phyloP scores from a whole-genome alignment of 2,113 vertebrate species.

The Pedionomus torquatus region DNA sequence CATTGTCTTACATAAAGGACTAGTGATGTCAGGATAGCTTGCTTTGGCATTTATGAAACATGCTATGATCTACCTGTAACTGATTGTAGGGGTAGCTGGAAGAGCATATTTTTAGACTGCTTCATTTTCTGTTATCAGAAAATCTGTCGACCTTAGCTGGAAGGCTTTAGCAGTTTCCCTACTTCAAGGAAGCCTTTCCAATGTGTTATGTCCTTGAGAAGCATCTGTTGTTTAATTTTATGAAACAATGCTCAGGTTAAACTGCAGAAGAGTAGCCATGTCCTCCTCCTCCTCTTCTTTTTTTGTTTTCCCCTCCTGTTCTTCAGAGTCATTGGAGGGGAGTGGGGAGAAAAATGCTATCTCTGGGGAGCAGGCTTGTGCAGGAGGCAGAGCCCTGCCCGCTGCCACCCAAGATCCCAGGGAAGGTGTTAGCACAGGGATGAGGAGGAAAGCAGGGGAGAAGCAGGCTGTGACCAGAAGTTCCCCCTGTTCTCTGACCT shows the following conservation, averaged over 20 bases:
- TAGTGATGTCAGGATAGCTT: neutral
- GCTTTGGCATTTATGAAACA: neutral
- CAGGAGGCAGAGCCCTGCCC: rapidly evolving
- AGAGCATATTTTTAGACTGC: constrained; percentile 22
- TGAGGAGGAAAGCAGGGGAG: neutral
- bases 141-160: constrained; percentile 9
- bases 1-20: neutral
- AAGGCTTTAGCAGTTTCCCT: neutral
- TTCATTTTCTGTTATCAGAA: constrained; percentile 37
- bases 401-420: rapidly evolving
- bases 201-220: neutral
- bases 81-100: neutral
- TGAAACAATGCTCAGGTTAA: neutral
- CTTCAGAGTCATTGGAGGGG: rapidly evolving
- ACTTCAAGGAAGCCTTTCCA: neutral
- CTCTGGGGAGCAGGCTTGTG: neutral
- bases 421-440: rapidly evolving
- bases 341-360: rapidly evolving
- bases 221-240: constrained; percentile 2
- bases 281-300: neutral
- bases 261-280: neutral
- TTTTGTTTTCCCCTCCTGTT: neutral
- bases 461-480: neutral
- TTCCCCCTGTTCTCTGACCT: neutral
- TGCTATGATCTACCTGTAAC: neutral